Evolutionary conservation across 2,797 vertebrate species (phyloP).

Genomic region (Chelidonichthys spinosus): DNA sequence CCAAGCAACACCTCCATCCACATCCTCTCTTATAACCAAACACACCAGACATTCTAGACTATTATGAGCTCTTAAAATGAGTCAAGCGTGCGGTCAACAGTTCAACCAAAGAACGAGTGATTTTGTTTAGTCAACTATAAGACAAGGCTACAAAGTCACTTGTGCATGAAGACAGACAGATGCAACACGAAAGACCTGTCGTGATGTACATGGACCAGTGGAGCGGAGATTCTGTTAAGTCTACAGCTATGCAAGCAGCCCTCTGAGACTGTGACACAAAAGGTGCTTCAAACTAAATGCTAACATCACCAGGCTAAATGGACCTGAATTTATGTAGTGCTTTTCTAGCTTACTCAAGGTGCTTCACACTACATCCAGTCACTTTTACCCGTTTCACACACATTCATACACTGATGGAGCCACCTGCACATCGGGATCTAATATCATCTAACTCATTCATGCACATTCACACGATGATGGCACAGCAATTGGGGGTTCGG

Average conservation of each 20-base stretch:
- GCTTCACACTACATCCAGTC: too few species aligned
- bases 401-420: too few species aligned
- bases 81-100: constrained; percentile 7
- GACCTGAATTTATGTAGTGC: too few species aligned
- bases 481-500: too few species aligned
- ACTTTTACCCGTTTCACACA: too few species aligned
- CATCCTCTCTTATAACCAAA: constrained; percentile 32
- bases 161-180: too few species aligned
- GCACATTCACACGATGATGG: too few species aligned
- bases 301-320: neutral
- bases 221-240: neutral
- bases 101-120: constrained; percentile 24
- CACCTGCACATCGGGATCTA: too few species aligned
- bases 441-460: too few species aligned
- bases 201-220: too few species aligned
- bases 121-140: constrained; percentile 5
- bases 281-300: neutral
- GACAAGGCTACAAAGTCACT: neutral
- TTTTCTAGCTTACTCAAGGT: too few species aligned
- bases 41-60: neutral
- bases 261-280: neutral
- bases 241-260: neutral
- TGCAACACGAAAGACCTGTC: too few species aligned
- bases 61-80: constrained; percentile 23
- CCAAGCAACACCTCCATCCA: constrained; percentile 17